Conservation (phyloP, 1,140 invertebrate species). For the Bicyclus anynana region DNA sequence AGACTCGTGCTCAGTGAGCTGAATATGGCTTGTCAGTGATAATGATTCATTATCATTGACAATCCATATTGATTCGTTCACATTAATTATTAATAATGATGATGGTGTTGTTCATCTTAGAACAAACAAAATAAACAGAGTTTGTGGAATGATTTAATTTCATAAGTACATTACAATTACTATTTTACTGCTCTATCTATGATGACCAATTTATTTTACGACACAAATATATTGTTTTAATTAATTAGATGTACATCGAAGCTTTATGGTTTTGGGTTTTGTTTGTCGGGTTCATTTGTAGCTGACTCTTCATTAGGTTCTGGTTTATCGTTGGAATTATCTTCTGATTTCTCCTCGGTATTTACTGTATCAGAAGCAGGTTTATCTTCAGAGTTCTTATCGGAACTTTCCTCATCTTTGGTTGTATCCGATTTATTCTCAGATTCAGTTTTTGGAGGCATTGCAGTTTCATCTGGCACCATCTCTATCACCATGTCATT, state of each 20-base stretch:
- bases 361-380: background rate
- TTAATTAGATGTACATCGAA: background rate
- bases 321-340: background rate
- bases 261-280: background rate
- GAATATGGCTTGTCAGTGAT: too few relatives aligned
- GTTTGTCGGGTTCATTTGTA: background rate
- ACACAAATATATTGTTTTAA: too few relatives aligned
- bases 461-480: constrained; percentile 5
- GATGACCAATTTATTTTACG: too few relatives aligned
- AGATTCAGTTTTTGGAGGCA: background rate
- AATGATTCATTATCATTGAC: too few relatives aligned
- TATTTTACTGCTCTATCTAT: too few relatives aligned
- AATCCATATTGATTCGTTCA: too few relatives aligned
- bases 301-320: background rate
- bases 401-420: background rate
- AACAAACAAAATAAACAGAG: too few relatives aligned
- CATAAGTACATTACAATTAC: too few relatives aligned
- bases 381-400: background rate
- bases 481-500: constrained; percentile 14
- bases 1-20: too few relatives aligned
- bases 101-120: too few relatives aligned
- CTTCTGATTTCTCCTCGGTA: background rate
- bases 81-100: too few relatives aligned
- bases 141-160: too few relatives aligned
- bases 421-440: background rate